phyloP scores from a whole-genome alignment of 2,113 vertebrate genomes.

The Carassius carassius region DNA sequence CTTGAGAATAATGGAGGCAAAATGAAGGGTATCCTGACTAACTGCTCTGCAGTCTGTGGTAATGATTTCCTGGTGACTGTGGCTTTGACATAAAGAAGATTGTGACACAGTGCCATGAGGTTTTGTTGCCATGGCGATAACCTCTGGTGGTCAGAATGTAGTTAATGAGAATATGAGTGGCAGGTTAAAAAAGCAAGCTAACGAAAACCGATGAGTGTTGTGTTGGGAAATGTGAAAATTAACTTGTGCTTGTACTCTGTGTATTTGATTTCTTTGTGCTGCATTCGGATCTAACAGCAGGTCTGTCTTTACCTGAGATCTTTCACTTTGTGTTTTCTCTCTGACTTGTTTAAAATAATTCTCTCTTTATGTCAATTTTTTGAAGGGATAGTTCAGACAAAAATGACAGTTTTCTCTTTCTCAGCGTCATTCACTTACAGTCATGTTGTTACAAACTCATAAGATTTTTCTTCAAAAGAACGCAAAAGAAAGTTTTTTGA shows the following conservation, averaged over 20 bases:
- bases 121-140: constrained; percentile 1
- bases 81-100: not conserved
- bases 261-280: constrained; percentile 57
- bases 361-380: not conserved
- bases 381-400: not conserved
- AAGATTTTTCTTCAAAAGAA: not conserved
- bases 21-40: not conserved
- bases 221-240: constrained; percentile 5
- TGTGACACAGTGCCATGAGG: constrained; percentile 9
- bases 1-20: not conserved
- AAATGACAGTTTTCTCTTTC: not conserved
- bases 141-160: not conserved
- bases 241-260: constrained; percentile 2
- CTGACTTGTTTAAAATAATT: constrained; percentile 23
- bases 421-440: not conserved
- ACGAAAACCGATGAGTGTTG: constrained; percentile 21
- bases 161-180: constrained; percentile 30
- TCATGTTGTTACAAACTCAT: not conserved
- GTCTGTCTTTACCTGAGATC: constrained; percentile 63
- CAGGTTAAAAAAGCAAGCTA: constrained; percentile 10
- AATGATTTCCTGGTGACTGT: constrained; percentile 14
- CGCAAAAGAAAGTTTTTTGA: not conserved
- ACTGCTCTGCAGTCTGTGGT: constrained; percentile 18
- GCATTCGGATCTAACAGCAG: constrained; percentile 71
- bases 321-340: not conserved